Evolutionary conservation across 2,797 vertebrate genomes (phyloP).

Genomic region (Xenopus petersii): DNA sequence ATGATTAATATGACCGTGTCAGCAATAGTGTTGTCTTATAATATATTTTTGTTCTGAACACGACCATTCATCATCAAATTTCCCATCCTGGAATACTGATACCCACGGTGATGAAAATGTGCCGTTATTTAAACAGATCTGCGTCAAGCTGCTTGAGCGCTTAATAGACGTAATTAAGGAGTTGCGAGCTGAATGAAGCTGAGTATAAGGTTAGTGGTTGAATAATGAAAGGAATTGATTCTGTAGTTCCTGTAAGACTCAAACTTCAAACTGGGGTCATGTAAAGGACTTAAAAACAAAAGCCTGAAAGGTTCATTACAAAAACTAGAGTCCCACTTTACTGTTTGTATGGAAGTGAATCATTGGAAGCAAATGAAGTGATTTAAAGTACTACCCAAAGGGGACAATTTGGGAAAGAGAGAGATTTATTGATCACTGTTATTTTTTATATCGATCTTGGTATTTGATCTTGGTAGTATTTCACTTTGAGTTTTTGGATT

Average conservation of each 20-base stretch:
- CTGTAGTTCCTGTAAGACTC: neutral
- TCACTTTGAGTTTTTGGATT: no score
- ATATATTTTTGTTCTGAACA: constrained; percentile 9
- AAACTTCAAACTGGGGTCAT: neutral
- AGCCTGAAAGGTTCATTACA: neutral
- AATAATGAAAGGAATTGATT: constrained; percentile 4
- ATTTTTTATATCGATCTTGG: no score
- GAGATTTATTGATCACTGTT: no score
- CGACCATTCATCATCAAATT: neutral
- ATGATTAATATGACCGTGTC: neutral
- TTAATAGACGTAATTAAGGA: neutral
- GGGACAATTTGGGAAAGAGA: no score
- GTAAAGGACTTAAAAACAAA: neutral
- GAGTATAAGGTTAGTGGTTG: neutral
- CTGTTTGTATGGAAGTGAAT: no score
- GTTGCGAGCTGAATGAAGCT: neutral
- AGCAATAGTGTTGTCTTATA: constrained; percentile 1
- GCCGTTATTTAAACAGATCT: constrained; percentile 1
- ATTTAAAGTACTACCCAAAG: no score
- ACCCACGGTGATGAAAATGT: neutral
- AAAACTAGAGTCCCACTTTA: no score
- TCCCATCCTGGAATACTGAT: neutral
- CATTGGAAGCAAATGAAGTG: no score
- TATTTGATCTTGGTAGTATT: no score
- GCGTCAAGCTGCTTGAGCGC: neutral